phyloP scores from a whole-genome alignment of 2,797 vertebrate species.

The Pipistrellus nathusii region DNA sequence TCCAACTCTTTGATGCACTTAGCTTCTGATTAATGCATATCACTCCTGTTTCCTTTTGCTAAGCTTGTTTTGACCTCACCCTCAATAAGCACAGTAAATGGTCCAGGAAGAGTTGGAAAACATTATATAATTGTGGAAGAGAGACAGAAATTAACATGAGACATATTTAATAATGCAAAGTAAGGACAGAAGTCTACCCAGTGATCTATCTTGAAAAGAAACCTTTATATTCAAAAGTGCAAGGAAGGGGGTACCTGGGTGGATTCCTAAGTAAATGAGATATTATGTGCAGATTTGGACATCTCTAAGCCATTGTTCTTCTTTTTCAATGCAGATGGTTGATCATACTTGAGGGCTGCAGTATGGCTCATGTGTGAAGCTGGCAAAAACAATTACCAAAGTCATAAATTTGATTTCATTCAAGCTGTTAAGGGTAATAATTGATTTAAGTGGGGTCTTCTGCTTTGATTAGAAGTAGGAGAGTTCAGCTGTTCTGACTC shows the following conservation, averaged over 20 bases:
- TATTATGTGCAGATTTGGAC: not conserved
- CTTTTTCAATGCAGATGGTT: not conserved
- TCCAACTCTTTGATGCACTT: not conserved
- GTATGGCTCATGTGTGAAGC: not conserved
- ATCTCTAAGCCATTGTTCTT: not conserved
- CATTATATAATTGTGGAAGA: not conserved
- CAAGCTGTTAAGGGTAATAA: conserved; percentile 30
- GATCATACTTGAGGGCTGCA: not conserved
- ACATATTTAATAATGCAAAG: not conserved
- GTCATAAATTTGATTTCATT: conserved; percentile 53
- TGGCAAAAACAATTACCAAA: conserved; percentile 54
- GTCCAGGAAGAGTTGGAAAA: not conserved
- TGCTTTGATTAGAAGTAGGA: conserved; percentile 15
- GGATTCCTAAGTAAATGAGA: not conserved
- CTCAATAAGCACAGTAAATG: conserved; percentile 22
- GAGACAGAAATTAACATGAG: conserved; percentile 6
- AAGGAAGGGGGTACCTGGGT: not conserved
- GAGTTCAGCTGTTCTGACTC: not conserved
- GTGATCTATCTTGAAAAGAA: not conserved
- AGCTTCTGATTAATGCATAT: not conserved
- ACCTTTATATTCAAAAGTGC: not conserved
- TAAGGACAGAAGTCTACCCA: not conserved
- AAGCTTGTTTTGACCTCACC: conserved; percentile 10
- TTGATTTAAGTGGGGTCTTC: conserved; percentile 46
- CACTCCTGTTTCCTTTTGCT: not conserved